Percentiles rank a stretch among this genome's conserved stretches.
Conservation (phyloP, 2,888 invertebrate species). For the Himalopsyche japonica region DNA sequence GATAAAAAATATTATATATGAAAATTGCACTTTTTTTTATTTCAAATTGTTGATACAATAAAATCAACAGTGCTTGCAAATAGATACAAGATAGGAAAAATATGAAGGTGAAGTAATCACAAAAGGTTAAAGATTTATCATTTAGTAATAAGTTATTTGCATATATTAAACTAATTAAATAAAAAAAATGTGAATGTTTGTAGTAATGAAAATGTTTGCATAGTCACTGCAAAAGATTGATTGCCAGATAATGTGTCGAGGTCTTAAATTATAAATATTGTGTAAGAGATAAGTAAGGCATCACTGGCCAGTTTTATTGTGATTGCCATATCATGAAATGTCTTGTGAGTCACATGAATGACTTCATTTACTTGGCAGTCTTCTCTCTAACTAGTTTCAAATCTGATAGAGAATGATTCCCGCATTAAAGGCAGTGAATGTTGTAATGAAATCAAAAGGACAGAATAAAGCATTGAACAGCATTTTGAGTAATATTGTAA, state of each 20-base stretch:
- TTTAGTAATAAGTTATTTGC: too few species aligned
- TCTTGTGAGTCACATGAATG: conserved; percentile 4
- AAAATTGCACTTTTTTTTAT: too few species aligned
- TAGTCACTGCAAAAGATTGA: neutral
- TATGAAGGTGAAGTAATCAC: too few species aligned
- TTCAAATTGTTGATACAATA: too few species aligned
- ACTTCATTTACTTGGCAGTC: conserved; percentile 4
- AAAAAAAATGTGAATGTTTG: too few species aligned
- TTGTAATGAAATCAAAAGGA: neutral
- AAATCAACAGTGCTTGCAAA: too few species aligned
- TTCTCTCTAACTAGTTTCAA: neutral
- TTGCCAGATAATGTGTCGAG: neutral
- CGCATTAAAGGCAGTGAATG: neutral
- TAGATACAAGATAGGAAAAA: too few species aligned
- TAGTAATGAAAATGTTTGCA: neutral
- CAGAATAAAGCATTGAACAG: neutral
- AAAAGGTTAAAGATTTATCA: too few species aligned
- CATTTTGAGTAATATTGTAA: neutral
- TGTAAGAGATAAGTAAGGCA: neutral
- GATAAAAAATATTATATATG: too few species aligned
- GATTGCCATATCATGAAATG: neutral
- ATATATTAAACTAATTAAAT: too few species aligned
- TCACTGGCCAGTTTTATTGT: neutral
- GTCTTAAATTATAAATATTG: neutral
- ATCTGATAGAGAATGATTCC: conserved; percentile 1